Evolutionary conservation across 2,888 invertebrate genomes (phyloP).

Genomic region (Glyphotaelius pellucidus): DNA sequence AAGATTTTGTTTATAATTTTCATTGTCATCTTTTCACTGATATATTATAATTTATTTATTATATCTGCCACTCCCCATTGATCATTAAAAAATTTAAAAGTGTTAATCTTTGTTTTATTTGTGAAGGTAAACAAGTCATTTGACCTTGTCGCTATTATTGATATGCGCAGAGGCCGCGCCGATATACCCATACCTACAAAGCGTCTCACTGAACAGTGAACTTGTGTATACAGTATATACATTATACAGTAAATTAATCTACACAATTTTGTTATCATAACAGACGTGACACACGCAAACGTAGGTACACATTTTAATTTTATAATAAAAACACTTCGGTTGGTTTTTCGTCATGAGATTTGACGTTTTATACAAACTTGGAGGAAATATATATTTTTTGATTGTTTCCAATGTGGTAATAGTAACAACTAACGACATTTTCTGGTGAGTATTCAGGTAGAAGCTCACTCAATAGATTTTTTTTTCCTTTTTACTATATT

Average conservation of each 20-base stretch:
- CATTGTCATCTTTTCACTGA: constrained; percentile 45
- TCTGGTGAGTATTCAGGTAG: no score
- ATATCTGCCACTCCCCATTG: constrained; percentile 48
- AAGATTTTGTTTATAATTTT: constrained; percentile 48
- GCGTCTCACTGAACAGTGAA: neutral
- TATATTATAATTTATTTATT: constrained; percentile 34
- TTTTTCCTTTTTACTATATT: no score
- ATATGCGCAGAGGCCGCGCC: constrained; percentile 23
- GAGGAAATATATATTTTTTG: no score
- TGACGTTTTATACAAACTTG: no score
- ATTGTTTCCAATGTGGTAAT: no score
- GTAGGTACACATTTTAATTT: no score
- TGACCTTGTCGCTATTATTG: constrained; percentile 38
- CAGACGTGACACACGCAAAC: neutral
- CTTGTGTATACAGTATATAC: neutral
- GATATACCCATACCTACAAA: neutral
- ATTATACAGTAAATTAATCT: neutral
- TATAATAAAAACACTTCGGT: no score
- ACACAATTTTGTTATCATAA: neutral
- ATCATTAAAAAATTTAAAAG: constrained; percentile 55
- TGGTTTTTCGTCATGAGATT: no score
- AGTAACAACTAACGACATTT: no score
- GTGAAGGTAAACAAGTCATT: constrained; percentile 12
- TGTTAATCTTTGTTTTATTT: constrained; percentile 53
- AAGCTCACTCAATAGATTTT: no score